Percentiles rank a stretch among this genome's conserved stretches.
Evolutionary conservation across 2,888 invertebrate genomes (phyloP).

Genomic region (Sphecodes monilicornis): DNA sequence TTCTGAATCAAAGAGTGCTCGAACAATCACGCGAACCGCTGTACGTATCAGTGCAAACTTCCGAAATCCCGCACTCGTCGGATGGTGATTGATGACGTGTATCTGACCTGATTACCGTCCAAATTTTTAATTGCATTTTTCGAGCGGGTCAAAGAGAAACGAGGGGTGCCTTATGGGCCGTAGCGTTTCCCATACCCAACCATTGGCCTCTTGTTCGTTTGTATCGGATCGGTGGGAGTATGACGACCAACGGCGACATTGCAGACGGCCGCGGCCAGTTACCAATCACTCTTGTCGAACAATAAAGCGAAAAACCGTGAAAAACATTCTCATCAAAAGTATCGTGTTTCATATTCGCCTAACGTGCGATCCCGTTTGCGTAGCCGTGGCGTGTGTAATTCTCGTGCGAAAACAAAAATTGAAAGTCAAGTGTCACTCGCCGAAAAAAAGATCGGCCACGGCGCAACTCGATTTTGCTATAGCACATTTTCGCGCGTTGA

Average conservation of each 20-base stretch:
- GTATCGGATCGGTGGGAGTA: conserved; percentile 54
- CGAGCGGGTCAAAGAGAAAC: conserved; percentile 59
- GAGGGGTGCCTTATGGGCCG: conserved; percentile 62
- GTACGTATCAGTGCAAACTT: not conserved
- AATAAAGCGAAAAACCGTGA: conserved; percentile 76
- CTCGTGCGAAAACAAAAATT: conserved; percentile 48
- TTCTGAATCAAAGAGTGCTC: no score
- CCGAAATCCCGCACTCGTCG: not conserved
- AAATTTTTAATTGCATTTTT: conserved; percentile 75
- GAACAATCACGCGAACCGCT: no score
- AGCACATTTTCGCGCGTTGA: not conserved
- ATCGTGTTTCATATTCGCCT: conserved; percentile 74
- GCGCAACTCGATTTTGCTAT: not conserved
- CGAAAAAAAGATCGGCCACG: not conserved
- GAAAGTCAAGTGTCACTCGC: conserved; percentile 48
- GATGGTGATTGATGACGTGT: conserved; percentile 35
- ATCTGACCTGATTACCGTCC: conserved; percentile 68
- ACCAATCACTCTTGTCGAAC: conserved; percentile 77
- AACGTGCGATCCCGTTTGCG: conserved; percentile 37
- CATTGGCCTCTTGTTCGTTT: conserved; percentile 59
- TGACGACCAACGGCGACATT: conserved; percentile 62
- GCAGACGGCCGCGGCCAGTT: conserved; percentile 74
- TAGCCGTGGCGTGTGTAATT: conserved; percentile 27
- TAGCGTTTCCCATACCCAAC: conserved; percentile 47
- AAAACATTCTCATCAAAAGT: conserved; percentile 75